phyloP scores from a whole-genome alignment of 2,113 vertebrate genomes.

The Leucopsar rothschildi region DNA sequence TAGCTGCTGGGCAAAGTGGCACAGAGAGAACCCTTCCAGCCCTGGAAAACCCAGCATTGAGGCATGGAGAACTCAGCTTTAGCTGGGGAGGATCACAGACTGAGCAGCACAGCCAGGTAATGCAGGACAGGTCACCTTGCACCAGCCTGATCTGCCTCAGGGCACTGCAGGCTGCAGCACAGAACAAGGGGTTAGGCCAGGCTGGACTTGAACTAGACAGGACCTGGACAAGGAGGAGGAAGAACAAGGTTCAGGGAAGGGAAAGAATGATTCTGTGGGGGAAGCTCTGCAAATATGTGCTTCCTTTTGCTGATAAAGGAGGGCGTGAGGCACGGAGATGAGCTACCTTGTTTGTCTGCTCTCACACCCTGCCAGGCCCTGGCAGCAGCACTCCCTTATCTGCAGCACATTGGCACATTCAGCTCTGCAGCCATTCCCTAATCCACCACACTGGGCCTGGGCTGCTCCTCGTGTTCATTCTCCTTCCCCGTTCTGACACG shows the following conservation, averaged over 20 bases:
- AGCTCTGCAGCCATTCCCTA: background rate
- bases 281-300: background rate
- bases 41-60: background rate
- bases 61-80: background rate
- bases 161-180: background rate
- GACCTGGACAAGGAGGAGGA: background rate
- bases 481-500: background rate
- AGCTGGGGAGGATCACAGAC: background rate
- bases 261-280: background rate
- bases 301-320: slow-evolving; percentile 18
- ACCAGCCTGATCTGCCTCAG: background rate
- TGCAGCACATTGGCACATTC: background rate
- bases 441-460: background rate
- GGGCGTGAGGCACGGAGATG: background rate
- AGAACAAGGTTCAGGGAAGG: background rate
- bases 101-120: background rate
- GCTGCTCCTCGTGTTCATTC: background rate
- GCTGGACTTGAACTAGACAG: background rate
- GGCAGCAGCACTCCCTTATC: background rate
- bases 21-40: background rate
- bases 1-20: background rate
- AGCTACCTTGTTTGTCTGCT: background rate
- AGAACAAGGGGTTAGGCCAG: background rate
- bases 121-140: background rate
- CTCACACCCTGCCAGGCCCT: background rate